phyloP scores from a whole-genome alignment of 2,888 invertebrate species.

The Calliphora vomitoria region DNA sequence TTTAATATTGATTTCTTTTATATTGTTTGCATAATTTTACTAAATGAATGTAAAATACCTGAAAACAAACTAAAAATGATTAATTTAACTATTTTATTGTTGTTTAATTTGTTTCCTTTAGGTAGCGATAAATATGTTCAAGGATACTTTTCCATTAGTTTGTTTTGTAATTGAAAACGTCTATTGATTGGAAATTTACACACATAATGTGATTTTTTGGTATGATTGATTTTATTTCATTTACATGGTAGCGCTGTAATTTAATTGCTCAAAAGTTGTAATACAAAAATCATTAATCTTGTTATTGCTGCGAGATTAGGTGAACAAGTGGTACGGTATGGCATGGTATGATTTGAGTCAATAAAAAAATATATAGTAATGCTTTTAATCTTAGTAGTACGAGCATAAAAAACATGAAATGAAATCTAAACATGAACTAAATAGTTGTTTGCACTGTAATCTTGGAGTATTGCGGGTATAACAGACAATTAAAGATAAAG shows the following conservation, averaged over 20 bases:
- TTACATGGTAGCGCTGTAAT: not conserved
- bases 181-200: constrained; percentile 17
- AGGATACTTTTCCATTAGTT: constrained; percentile 4
- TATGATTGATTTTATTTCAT: constrained; percentile 13
- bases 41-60: not conserved
- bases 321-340: not conserved
- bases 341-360: not conserved
- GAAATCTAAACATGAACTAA: constrained; percentile 4
- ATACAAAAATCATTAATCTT: constrained; percentile 50
- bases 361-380: not conserved
- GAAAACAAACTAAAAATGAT: constrained; percentile 34
- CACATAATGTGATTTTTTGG: not conserved
- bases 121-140: not conserved
- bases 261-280: constrained; percentile 9
- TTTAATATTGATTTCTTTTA: constrained; percentile 46
- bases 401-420: not conserved
- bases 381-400: not conserved
- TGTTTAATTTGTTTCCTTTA: constrained; percentile 1
- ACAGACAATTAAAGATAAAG: not conserved
- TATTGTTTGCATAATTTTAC: not conserved
- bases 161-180: constrained; percentile 11
- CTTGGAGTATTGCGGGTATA: not conserved
- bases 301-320: constrained; percentile 40
- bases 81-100: not conserved
- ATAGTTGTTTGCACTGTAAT: not conserved